Percentiles rank a stretch among this genome's conserved stretches.
These are phyloP conservation scores for Serripes groenlandicus DNA, from an alignment of 2,888 invertebrate genomes.

Conservation along the genomic window DNA sequence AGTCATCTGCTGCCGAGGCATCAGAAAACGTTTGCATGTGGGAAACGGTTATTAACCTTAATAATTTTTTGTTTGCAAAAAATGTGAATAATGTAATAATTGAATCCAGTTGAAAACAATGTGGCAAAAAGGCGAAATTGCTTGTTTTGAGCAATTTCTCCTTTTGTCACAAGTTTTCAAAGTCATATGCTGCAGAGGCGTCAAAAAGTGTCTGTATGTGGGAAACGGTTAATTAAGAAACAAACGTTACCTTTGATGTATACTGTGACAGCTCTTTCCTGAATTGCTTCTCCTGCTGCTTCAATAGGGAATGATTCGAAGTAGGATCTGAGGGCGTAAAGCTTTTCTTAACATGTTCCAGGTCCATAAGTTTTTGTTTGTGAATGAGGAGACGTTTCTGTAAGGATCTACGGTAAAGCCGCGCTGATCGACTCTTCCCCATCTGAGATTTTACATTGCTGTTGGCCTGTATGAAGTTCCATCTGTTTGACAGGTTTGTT, in stretches of 20 bases:
- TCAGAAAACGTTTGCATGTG: too few relatives aligned
- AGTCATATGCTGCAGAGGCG: not conserved
- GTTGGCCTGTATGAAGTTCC: conserved; percentile 93
- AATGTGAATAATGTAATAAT: too few relatives aligned
- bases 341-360: conserved; percentile 88
- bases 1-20: too few relatives aligned
- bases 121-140: not conserved
- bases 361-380: conserved; percentile 90
- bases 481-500: conserved; percentile 88
- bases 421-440: conserved; percentile 70
- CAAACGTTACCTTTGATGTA: conserved; percentile 88
- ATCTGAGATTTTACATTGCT: conserved; percentile 70
- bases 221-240: not conserved
- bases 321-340: conserved; percentile 69
- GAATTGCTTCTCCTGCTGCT: conserved; percentile 88
- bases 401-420: conserved; percentile 86
- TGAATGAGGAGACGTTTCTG: conserved; percentile 92
- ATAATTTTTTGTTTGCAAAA: too few relatives aligned
- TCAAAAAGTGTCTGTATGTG: not conserved
- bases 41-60: too few relatives aligned
- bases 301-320: conserved; percentile 83
- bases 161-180: not conserved
- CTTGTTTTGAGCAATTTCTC: not conserved
- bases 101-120: not conserved
- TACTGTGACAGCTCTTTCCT: conserved; percentile 90